Percentiles rank a stretch among this genome's conserved stretches.
phyloP scores from a whole-genome alignment of 1,140 invertebrate genomes.

The Steinernema feltiae region DNA sequence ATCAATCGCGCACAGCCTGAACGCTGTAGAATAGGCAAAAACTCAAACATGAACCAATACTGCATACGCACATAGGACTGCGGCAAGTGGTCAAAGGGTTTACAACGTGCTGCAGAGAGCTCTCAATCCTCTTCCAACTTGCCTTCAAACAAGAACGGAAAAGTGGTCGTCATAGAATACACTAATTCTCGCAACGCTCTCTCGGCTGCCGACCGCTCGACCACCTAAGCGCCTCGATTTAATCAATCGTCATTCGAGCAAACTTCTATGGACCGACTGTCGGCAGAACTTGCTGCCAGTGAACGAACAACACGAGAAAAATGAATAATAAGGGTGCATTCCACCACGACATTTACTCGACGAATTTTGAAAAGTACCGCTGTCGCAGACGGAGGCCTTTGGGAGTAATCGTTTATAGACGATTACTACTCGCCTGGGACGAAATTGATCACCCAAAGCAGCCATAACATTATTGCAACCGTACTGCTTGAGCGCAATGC shows the following conservation, averaged over 20 bases:
- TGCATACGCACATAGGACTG: not conserved
- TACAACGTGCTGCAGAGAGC: not conserved
- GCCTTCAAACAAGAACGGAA: not conserved
- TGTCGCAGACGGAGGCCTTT: not conserved
- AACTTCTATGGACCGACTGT: not conserved
- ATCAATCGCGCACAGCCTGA: too few species aligned
- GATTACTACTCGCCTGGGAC: not conserved
- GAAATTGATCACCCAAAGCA: not conserved
- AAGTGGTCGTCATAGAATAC: not conserved
- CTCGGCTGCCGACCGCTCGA: not conserved
- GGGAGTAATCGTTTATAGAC: constrained; percentile 6
- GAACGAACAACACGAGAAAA: not conserved
- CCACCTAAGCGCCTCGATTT: not conserved
- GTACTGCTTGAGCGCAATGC: not conserved
- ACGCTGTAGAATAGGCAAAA: too few species aligned
- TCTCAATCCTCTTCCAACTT: not conserved
- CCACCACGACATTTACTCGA: not conserved
- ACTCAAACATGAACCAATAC: too few species aligned
- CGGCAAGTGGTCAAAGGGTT: not conserved
- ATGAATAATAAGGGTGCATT: not conserved
- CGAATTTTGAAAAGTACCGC: not conserved
- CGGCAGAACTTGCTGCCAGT: not conserved
- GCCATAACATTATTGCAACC: not conserved
- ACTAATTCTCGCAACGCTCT: not conserved
- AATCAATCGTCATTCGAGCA: not conserved